phyloP scores from a whole-genome alignment of 2,113 vertebrate species.

The Todiramphus chloris region DNA sequence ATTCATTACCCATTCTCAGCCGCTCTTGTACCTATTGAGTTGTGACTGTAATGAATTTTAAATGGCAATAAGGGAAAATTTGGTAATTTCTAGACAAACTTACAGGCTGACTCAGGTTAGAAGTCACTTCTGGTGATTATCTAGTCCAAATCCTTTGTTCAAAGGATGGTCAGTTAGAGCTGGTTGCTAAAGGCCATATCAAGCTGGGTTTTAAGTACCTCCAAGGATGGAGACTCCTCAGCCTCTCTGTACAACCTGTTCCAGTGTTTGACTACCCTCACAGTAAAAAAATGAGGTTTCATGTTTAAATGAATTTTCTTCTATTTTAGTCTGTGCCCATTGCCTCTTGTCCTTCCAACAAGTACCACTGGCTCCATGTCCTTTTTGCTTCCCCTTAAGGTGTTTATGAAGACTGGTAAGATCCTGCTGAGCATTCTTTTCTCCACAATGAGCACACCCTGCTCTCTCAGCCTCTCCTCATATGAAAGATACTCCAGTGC shows the following conservation, averaged over 20 bases:
- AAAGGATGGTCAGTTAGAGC: neutral
- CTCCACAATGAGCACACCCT: neutral
- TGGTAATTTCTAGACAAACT: neutral
- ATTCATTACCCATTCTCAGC: neutral
- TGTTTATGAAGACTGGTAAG: neutral
- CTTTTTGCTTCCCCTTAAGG: neutral
- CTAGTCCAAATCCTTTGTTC: neutral
- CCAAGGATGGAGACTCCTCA: neutral
- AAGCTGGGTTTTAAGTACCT: neutral
- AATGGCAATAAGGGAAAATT: neutral
- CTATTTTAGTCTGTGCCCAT: neutral
- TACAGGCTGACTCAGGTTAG: neutral
- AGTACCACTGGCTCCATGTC: neutral
- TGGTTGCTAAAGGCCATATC: neutral
- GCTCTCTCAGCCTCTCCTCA: neutral
- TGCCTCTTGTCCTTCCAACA: neutral
- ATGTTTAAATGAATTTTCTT: neutral
- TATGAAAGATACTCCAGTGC: neutral
- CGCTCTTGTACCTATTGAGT: neutral
- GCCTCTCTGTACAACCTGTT: neutral
- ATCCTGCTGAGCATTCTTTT: neutral
- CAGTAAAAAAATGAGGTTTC: neutral
- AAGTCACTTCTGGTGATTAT: neutral
- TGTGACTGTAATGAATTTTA: neutral
- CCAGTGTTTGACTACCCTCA: neutral